Conservation (phyloP, 2,888 invertebrate species). For the Bellardia bayeri region DNA sequence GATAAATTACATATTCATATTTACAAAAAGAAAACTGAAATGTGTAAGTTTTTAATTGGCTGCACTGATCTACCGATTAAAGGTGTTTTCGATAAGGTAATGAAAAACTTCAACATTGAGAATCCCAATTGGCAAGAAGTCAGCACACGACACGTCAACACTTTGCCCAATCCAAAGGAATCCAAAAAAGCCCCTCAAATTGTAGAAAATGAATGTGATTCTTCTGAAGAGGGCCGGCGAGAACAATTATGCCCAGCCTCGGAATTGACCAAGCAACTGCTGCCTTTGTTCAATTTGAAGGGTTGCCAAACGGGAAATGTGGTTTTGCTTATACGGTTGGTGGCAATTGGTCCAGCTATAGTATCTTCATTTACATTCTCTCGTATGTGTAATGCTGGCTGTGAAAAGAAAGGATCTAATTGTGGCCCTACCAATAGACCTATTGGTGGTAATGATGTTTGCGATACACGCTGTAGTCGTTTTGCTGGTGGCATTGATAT, state of each 20-base stretch:
- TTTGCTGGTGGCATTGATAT: conserved; percentile 47
- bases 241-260: conserved; percentile 81
- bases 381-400: conserved; percentile 75
- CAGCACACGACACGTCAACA: conserved; percentile 72
- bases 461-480: background rate
- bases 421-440: conserved; percentile 51
- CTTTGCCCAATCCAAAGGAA: conserved; percentile 76
- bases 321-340: conserved; percentile 81
- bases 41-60: conserved; percentile 83
- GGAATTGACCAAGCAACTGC: conserved; percentile 80
- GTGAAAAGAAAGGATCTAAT: conserved; percentile 57
- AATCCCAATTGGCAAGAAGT: conserved; percentile 79
- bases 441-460: background rate
- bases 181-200: conserved; percentile 70
- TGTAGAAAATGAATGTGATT: conserved; percentile 79
- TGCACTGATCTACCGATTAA: conserved; percentile 80
- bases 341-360: conserved; percentile 82
- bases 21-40: conserved; percentile 82
- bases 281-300: conserved; percentile 81
- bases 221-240: conserved; percentile 74
- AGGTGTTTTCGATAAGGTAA: conserved; percentile 81
- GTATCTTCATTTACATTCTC: conserved; percentile 81
- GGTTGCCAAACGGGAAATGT: conserved; percentile 82
- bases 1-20: conserved; percentile 81
- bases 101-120: conserved; percentile 78